Base-by-base conservation (phyloP, 2,888 invertebrate species). In the Acronicta leporina region DNA sequence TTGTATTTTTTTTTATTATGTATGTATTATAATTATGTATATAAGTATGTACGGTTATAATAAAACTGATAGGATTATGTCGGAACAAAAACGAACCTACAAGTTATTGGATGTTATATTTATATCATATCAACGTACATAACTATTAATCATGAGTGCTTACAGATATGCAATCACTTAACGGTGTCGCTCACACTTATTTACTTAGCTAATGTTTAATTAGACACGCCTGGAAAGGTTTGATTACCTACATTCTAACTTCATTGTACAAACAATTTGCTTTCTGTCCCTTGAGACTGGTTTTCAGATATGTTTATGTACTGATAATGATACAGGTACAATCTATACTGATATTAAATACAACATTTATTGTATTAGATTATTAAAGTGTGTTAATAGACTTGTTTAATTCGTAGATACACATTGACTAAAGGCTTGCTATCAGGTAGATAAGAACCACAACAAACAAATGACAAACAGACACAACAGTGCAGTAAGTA, bases 391-490 rank as follows among this genome's bases (percentile, higher is more conserved):
- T 56, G 71, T 63, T 51, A 70, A 70, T 56, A 51, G 43, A 64
- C 57, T 67, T 13, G n/a, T 20, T 10, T 47, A 53, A 51, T 71
- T 66, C 51, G 38, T 56, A 54, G 49, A 63, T 63, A 66, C 50
- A 11, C 20, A 15, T 16, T 70, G 70, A 70, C 63, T 51, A 56
- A 63, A 70, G 46, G 35, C 48, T 70, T 51, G 50, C 54, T 67
- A 67, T 67, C 66, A 63, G 56, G 3, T 14, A 70, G 66, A 67
- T 67, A 67, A 67, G 57, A 57, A 64, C 38, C 57, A 71, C 14
- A 67, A 67, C 71, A 67, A 70, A 68, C 52, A 71, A 52, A 71
- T 71, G 27, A 49, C 42, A 50, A 52, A 65, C 65, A 71, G 49
- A 64, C 44, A 58, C 52, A 64, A 70, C 49, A 70, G 14, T 47